These are phyloP conservation scores for Cynopterus brachyotis DNA, from an alignment of 2,113 vertebrate species.

Conservation along the genomic window DNA sequence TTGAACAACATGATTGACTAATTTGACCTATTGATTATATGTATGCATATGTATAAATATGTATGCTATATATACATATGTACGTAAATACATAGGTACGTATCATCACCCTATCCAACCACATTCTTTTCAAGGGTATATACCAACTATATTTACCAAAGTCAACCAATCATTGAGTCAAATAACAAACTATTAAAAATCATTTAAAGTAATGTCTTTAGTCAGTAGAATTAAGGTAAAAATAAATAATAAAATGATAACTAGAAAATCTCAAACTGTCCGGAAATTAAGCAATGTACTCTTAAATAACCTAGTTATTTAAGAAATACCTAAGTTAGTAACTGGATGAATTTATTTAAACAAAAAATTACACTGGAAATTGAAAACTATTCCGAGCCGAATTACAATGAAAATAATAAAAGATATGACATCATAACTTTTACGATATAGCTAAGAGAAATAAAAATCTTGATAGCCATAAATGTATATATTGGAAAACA, in stretches of 20 bases:
- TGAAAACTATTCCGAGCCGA: not conserved
- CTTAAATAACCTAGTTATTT: not conserved
- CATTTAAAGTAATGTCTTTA: not conserved
- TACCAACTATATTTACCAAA: not conserved
- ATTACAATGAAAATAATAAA: not conserved
- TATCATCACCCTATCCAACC: not conserved
- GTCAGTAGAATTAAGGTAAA: not conserved
- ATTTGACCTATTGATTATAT: not conserved
- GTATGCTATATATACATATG: not conserved
- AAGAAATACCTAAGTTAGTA: not conserved
- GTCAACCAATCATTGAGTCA: not conserved
- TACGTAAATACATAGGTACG: not conserved
- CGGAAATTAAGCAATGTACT: not conserved
- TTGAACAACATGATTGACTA: not conserved
- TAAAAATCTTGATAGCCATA: not conserved
- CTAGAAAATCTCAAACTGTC: not conserved
- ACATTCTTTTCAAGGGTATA: not conserved
- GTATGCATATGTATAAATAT: not conserved
- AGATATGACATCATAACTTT: not conserved
- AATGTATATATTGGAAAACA: not conserved
- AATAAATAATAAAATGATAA: not conserved
- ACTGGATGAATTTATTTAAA: not conserved
- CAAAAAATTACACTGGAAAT: not conserved
- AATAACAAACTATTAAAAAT: not conserved
- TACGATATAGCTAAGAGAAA: not conserved